Conservation (phyloP, 2,888 invertebrate genomes). For the Pristionchus mayeri region DNA sequence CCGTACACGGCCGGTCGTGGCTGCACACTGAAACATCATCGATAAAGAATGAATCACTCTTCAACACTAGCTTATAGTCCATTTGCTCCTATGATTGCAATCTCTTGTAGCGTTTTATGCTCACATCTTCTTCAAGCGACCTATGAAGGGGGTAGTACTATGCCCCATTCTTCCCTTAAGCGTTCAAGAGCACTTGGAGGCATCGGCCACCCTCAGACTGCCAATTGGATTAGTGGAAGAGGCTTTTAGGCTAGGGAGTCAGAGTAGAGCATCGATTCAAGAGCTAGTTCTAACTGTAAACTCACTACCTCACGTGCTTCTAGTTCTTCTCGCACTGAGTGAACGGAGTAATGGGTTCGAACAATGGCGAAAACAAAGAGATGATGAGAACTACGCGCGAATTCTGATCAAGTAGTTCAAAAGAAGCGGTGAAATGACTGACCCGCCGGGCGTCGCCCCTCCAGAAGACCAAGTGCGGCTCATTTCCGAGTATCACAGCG, state of each 20-base stretch:
- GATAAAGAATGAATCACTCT: too few species aligned
- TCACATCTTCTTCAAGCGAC: not conserved
- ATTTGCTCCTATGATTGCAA: too few species aligned
- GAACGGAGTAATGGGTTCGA: not conserved
- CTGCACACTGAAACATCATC: constrained; percentile 69
- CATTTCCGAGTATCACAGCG: constrained; percentile 24
- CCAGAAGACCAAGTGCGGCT: constrained; percentile 50
- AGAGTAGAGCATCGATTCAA: not conserved
- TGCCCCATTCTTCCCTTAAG: not conserved
- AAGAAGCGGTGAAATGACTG: not conserved
- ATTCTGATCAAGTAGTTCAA: not conserved
- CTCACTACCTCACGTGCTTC: not conserved
- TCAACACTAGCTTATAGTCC: too few species aligned
- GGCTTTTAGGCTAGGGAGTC: not conserved
- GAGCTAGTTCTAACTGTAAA: not conserved
- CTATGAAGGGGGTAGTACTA: not conserved
- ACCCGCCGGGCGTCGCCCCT: constrained; percentile 53
- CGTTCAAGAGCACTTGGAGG: constrained; percentile 18
- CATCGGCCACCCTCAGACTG: not conserved
- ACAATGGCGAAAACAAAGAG: not conserved
- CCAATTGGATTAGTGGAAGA: constrained; percentile 40
- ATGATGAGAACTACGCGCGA: not conserved
- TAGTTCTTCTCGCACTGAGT: not conserved
- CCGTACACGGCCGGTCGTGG: constrained; percentile 69
- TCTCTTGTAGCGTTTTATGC: too few species aligned